Evolutionary conservation across 2,113 vertebrate species (phyloP), one percentile per base, ranked within the genome.

Genomic region (Porphyrio hochstetteri): DNA sequence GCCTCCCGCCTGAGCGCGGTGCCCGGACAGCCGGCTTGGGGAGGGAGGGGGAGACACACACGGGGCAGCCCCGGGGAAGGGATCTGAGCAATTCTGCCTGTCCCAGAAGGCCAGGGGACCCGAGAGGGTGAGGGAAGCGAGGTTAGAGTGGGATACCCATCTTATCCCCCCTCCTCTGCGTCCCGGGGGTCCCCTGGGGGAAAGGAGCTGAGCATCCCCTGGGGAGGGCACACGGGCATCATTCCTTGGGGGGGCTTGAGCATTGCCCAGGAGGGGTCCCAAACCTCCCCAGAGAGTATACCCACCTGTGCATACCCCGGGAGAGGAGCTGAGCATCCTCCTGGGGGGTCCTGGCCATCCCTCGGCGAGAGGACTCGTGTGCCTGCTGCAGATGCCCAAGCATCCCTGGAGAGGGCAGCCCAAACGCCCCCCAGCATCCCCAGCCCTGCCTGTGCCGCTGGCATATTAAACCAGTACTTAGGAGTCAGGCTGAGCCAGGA

Each of bases 1-100:
- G 95, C 95, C 95, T 89, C 95, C 95, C 72, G 77, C 46, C 83
- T 11, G 48, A 61, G 50, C 83, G 60, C 60, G 31, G 83, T 15
- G n/a, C 83, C 65, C 80, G 95, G 93, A 78, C 86, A 8, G 77
- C 25, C n/a, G n/a, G 28, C 13, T 7, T 4, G 29, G 80, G 57
- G 59, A 46, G 16, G 44, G 46, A 9, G 52, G 10, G 53, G 4
- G 27, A 27, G 17, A 31, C 16, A 17, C 13, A 1, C 14, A 3
- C 1, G 6, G 33, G 20, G 3, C 2, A 29, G 10, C 2, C 42
- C 38, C 24, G 5, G 29, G 9, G 17, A 11, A 55, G 42, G 40
- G 23, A 31, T 12, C 28, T 12, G 19, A 10, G 21, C 3, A 27
- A 35, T 14, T 36, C 52, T 8, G 18, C 24, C 35, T 15, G 59